Evolutionary conservation across 2,113 vertebrate species (phyloP), one percentile per base, ranked within the genome.

Genomic region (Semnornis frantzii): DNA sequence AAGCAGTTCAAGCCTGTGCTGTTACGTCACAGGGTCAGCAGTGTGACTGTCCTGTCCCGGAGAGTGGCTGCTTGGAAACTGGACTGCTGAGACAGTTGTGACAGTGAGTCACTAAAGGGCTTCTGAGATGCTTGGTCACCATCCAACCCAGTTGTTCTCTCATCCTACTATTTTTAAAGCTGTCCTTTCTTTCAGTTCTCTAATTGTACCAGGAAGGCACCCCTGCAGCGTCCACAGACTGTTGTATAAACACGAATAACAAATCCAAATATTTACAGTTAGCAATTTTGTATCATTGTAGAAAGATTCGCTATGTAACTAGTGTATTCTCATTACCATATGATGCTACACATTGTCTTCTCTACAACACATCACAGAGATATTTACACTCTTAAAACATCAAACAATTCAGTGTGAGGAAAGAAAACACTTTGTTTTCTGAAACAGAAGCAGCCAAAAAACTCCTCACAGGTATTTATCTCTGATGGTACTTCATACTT

Each of bases 131-230:
- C 62, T 39, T 90, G 90, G 66, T 64, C 85, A 93, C 82, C 79
- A 71, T 60, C 79, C 90, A 95, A 7, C 15, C 60, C 94, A 93
- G 92, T 85, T 71, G 42, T 44, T 44, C 76, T 90, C 64, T 37
- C 64, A 93, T 10, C 57, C 48, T 18, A 54, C 74, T 58, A 54
- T 68, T 85, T 92, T 94, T 91, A 89, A 96, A 95, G 72, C 57
- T 66, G 33, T 46, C 37, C 59, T 69, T 84, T 75, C 60, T 77
- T 95, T 55, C n/a, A 37, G 7, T 57, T 87, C 60, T 85, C 28
- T 31, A 28, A 74, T 60, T 14, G 37, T 12, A 71, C 28, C 57
- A 52, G 48, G 34, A 70, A 88, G 76, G 65, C 57, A 55, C 4
- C 33, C 33, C 72, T 78, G 90, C 58, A 83, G 37, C 18, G 25